Evolutionary conservation across 1,140 invertebrate genomes (phyloP), one percentile per base, ranked within the genome.

Genomic region (Ptiloglossa arizonensis): DNA sequence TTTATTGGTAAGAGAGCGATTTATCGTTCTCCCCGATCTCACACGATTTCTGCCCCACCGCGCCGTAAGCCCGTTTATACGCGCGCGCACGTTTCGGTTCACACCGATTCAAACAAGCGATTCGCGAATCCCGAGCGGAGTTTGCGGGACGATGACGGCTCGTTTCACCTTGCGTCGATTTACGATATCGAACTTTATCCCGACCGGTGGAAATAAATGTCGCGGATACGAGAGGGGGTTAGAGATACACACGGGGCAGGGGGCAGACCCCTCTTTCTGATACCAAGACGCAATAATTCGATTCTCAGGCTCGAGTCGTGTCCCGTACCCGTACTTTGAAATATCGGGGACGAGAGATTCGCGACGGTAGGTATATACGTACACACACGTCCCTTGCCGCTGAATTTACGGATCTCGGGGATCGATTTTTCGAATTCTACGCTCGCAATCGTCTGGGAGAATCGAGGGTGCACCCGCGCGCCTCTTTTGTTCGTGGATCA

Each of bases 1-100:
- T 85, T 85, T 85, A 85, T 85, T 85, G 83, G 83, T 85, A 85
- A 85, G 83, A 85, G 82, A 85, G 56, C 79, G 82, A 85, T 85
- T 85, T 85, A 85, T 85, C 83, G 56, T 85, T 81, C 60, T 69
- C 69, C 67, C 66, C 79, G 79, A 85, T 85, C 83, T 85, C 74
- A 73, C 82, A 81, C 83, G 79, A 85, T 64, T 85, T 85, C 73
- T 85, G 82, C 62, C 60, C 67, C 72, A 68, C 56, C 27, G 59
- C 70, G 46, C 32, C 48, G 74, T 29, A 41, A 57, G 46, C 41
- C 62, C 67, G 62, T 72, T 84, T 83, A 72, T 83, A 83, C 57
- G 64, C 52, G 48, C 29, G 63, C 63, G 80, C 29, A 27, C 66
- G 32, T n/a, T 60, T 70, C 66, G 54, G 66, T 79, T 73, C 76